Evolutionary conservation across 1,140 invertebrate genomes (phyloP).

Genomic region (Harlomillsia oculata): DNA sequence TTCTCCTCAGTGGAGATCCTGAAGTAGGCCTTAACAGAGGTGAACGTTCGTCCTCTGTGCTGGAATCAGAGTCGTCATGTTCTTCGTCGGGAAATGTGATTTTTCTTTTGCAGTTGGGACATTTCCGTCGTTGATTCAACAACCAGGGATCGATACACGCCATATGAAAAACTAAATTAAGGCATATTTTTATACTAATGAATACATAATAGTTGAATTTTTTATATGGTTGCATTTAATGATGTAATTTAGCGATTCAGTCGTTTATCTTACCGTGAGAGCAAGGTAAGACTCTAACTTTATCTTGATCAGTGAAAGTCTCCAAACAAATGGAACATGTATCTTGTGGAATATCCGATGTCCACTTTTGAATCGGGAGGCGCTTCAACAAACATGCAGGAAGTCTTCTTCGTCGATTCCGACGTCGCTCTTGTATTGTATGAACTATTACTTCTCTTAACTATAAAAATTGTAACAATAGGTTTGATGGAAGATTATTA

Average conservation of each 20-base stretch:
- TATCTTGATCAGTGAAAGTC: constrained; percentile 92
- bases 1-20: constrained; percentile 27
- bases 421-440: constrained; percentile 55
- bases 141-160: constrained; percentile 99
- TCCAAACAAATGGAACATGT: constrained; percentile 98
- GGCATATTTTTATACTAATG: too few species aligned
- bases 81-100: constrained; percentile 73
- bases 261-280: constrained; percentile 66
- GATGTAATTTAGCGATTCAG: not conserved
- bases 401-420: constrained; percentile 66
- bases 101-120: constrained; percentile 94
- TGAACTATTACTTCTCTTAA: constrained; percentile 39
- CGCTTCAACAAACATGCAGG: constrained; percentile 76
- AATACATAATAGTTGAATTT: constrained; percentile 33
- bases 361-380: constrained; percentile 82
- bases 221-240: constrained; percentile 2
- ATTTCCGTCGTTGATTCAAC: constrained; percentile 86
- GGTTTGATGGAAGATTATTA: too few species aligned
- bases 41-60: constrained; percentile 55
- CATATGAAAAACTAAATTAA: constrained; percentile 88
- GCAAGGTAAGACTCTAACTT: constrained; percentile 87
- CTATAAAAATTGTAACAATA: constrained; percentile 2
- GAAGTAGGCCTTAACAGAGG: constrained; percentile 50
- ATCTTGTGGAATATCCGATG: constrained; percentile 75
- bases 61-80: constrained; percentile 44